Conservation (phyloP, 2,888 invertebrate species). For the Cryptocephalus moraei region DNA sequence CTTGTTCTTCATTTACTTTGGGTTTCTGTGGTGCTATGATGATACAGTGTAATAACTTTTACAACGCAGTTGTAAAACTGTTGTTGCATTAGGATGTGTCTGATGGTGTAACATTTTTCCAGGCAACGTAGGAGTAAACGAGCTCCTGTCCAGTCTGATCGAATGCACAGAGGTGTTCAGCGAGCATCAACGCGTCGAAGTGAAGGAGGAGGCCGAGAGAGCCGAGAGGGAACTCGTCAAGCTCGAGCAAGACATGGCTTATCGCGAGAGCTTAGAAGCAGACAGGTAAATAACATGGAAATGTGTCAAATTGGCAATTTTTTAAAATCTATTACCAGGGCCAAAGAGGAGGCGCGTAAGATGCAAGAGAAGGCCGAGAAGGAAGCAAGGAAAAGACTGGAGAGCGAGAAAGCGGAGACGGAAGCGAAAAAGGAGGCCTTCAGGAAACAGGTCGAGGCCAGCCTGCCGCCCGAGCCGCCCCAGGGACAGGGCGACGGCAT, state of each 20-base stretch:
- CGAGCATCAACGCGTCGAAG: conserved; percentile 67
- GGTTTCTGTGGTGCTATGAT: too few species aligned
- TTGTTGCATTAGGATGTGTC: too few species aligned
- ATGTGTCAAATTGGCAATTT: neutral
- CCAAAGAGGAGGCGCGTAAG: conserved; percentile 78
- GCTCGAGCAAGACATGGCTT: conserved; percentile 89
- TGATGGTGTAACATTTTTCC: conserved; percentile 1
- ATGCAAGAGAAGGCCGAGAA: conserved; percentile 65
- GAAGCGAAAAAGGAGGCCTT: conserved; percentile 67
- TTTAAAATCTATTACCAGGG: conserved; percentile 41
- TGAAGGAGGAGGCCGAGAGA: conserved; percentile 76
- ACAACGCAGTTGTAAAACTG: too few species aligned
- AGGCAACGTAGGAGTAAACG: conserved; percentile 83
- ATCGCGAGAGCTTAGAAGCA: conserved; percentile 77
- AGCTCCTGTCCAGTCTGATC: conserved; percentile 75
- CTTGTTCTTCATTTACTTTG: too few species aligned
- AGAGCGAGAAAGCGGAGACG: conserved; percentile 61
- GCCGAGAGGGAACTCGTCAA: conserved; percentile 83
- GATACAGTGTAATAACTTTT: too few species aligned
- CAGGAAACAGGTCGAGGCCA: conserved; percentile 50
- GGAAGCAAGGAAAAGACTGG: conserved; percentile 61
- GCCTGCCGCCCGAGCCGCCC: conserved; percentile 64
- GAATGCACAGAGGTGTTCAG: conserved; percentile 79
- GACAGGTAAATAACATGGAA: conserved; percentile 49
- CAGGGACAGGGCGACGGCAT: conserved; percentile 46